Evolutionary conservation across 2,888 invertebrate species (phyloP).

Genomic region (Chrysolina americana): DNA sequence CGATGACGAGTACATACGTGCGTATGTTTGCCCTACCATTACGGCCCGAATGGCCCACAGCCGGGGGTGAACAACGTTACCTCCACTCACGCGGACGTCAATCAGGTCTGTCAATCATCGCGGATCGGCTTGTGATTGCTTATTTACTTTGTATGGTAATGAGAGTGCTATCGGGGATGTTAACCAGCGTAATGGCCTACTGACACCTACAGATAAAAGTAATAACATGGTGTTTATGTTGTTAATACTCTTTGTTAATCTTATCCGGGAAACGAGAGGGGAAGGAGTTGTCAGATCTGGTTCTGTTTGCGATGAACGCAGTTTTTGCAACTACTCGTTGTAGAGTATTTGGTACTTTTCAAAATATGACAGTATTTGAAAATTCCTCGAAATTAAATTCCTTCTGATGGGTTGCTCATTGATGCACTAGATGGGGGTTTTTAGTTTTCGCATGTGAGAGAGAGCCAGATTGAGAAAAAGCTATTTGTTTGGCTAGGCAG

Average conservation of each 20-base stretch:
- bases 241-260: constrained; percentile 6
- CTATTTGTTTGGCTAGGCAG: too few species aligned
- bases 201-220: constrained; percentile 44
- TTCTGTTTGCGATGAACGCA: background rate
- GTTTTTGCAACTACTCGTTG: too few species aligned
- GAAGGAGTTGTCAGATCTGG: background rate
- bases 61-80: constrained; percentile 58
- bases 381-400: too few species aligned
- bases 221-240: constrained; percentile 31
- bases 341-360: too few species aligned
- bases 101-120: constrained; percentile 65
- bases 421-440: too few species aligned
- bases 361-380: too few species aligned
- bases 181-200: constrained; percentile 55
- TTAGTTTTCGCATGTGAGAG: too few species aligned
- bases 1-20: constrained; percentile 57
- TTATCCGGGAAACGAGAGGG: background rate
- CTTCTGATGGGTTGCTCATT: too few species aligned
- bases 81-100: constrained; percentile 58
- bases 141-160: constrained; percentile 64
- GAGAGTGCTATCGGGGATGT: constrained; percentile 50
- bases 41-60: constrained; percentile 60
- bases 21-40: constrained; percentile 66
- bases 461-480: too few species aligned
- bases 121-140: constrained; percentile 56